Evolutionary conservation across 2,113 vertebrate species (phyloP).

Genomic region (Rhabdornis inornatus): DNA sequence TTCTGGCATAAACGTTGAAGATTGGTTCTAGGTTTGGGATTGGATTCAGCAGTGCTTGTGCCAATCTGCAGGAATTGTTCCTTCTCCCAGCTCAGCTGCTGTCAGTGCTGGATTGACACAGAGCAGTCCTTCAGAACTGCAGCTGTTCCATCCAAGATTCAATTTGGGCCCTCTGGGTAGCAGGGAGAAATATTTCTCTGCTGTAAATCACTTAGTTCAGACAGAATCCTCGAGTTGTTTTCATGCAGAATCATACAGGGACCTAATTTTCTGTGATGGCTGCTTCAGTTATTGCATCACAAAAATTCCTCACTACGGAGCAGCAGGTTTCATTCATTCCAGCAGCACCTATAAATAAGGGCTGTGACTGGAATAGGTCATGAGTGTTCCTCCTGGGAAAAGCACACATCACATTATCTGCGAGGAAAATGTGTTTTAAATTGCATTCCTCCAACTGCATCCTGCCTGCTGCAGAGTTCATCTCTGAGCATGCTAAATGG

Average conservation of each 20-base stretch:
- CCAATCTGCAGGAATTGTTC: neutral
- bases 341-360: conserved; percentile 33
- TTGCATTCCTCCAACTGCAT: neutral
- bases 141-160: neutral
- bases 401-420: neutral
- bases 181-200: neutral
- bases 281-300: conserved; percentile 25
- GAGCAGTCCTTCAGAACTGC: neutral
- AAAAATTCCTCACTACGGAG: neutral
- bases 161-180: neutral
- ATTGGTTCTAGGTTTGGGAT: neutral
- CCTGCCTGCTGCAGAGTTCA: neutral
- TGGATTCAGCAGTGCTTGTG: neutral
- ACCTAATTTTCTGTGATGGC: conserved; percentile 13
- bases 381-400: neutral
- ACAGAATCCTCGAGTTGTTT: conserved; percentile 26
- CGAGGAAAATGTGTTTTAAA: conserved; percentile 27
- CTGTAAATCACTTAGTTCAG: conserved; percentile 1
- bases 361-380: neutral
- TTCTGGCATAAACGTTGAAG: neutral
- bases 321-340: neutral
- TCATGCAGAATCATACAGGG: neutral
- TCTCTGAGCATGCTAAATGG: neutral
- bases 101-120: neutral
- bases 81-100: neutral